Evolutionary conservation across 2,888 invertebrate species (phyloP), one percentile per base, ranked within the genome.

Genomic region (Mechanitis messenoides): DNA sequence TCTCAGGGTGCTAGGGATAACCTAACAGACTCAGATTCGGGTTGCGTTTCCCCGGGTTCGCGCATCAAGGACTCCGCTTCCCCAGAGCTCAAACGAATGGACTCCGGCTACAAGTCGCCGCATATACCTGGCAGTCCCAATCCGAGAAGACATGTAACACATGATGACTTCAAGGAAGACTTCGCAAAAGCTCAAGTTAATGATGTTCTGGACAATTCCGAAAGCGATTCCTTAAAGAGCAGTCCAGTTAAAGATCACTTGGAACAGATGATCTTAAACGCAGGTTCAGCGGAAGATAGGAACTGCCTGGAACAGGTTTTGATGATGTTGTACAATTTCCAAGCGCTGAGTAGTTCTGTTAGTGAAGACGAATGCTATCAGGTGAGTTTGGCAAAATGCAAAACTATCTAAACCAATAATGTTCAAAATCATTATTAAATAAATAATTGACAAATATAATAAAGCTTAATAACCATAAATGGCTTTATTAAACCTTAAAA

Each of bases 291-390:
- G 62, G 91, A 92, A 46, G 93, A 93, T 71, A 91, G 92, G 74
- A 86, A 90, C 57, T 93, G 93, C 70, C 82, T 93, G 73, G 92
- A 93, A 72, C 93, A 93, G 76, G 89, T 93, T 56, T 76, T 93
- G 63, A 91, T 91, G 78, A 83, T 93, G 71, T 82, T 93, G 64
- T 92, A 93, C 76, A 92, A 92, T 72, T 83, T 92, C 56, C 92
- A 93, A 76, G 83, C 92, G 60, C 79, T 92, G 69, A 90, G 90
- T 78, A 90, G 88, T 76, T 89, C 88, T 59, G 87, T 90, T 68
- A 91, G 90, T 72, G 91, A 91, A 78, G 91, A 92, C 71, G 91
- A 92, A 76, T 85, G 86, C 72, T 90, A 85, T 81, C 91, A 91
- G 83, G 88, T 91, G 61, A 58, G 50, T 20, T 7, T 42, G 7